Evolutionary conservation across 2,797 vertebrate species (phyloP).

Genomic region (Hafferia zeledoni): DNA sequence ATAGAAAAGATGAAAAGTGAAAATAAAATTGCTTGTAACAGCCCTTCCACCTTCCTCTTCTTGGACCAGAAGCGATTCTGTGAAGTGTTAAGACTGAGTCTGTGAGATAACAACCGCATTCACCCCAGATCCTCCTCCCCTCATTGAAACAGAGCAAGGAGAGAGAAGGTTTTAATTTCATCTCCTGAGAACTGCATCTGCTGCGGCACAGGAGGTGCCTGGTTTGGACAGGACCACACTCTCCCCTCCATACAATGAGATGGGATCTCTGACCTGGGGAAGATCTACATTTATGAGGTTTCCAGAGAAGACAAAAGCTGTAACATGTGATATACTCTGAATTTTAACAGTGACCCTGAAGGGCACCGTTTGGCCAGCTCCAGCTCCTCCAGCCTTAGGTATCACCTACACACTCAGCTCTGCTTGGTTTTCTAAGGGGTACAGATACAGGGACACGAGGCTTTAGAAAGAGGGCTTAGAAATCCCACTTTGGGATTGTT

Average conservation of each 20-base stretch:
- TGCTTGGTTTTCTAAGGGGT: background rate
- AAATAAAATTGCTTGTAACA: background rate
- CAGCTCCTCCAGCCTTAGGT: background rate
- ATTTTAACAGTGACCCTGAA: background rate
- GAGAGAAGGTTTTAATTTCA: background rate
- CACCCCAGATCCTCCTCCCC: background rate
- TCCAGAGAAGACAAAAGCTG: background rate
- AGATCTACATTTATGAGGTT: background rate
- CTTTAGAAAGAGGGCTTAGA: background rate
- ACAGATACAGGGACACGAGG: background rate
- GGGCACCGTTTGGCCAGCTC: background rate
- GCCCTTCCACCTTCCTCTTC: background rate
- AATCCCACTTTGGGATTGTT: background rate
- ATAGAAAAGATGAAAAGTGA: background rate
- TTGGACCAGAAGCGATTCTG: background rate
- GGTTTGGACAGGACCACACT: background rate
- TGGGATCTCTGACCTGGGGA: background rate
- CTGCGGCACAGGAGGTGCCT: background rate
- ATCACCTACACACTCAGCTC: rapidly evolving
- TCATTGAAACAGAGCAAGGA: rapidly evolving
- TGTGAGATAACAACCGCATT: background rate
- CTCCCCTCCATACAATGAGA: rapidly evolving
- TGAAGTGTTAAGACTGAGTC: background rate
- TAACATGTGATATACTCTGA: background rate
- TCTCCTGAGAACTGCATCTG: background rate